These are phyloP conservation scores for Astropecten irregularis DNA, from an alignment of 53 echinoderm and acorn worm species.

Conservation along the genomic window DNA sequence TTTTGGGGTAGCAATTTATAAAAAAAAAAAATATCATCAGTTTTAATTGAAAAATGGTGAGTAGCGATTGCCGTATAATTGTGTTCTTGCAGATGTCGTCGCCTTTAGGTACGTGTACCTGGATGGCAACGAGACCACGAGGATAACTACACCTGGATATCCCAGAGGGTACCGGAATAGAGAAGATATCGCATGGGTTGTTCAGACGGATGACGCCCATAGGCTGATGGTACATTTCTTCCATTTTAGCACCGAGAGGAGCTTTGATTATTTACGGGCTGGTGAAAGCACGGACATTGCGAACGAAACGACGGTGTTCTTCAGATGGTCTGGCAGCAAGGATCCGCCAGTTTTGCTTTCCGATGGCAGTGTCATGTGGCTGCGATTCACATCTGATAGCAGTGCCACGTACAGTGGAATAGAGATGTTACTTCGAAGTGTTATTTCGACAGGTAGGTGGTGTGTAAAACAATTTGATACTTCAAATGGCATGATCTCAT, in stretches of 20 bases:
- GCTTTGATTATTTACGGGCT: not conserved
- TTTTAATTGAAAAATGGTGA: no score
- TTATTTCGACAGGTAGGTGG: no score
- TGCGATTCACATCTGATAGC: not conserved
- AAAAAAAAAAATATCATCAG: no score
- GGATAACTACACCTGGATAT: not conserved
- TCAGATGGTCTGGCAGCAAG: not conserved
- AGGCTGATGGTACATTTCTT: not conserved
- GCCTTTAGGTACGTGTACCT: no score
- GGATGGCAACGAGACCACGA: not conserved
- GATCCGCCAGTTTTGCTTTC: not conserved
- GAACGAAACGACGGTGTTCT: not conserved
- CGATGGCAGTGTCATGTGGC: not conserved
- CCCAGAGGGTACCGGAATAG: not conserved
- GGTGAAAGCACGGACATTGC: not conserved
- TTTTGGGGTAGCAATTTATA: no score
- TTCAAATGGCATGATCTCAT: no score
- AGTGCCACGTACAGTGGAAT: no score
- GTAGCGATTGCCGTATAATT: no score
- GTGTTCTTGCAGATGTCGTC: no score
- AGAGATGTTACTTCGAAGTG: no score
- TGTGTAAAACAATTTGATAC: no score
- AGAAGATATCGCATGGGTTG: not conserved
- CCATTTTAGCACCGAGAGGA: not conserved
- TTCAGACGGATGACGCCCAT: not conserved